Percentiles rank a stretch among this genome's conserved stretches.
These are phyloP conservation scores for Furnarius figulus DNA, from an alignment of 2,113 vertebrate genomes.

Conservation along the genomic window DNA sequence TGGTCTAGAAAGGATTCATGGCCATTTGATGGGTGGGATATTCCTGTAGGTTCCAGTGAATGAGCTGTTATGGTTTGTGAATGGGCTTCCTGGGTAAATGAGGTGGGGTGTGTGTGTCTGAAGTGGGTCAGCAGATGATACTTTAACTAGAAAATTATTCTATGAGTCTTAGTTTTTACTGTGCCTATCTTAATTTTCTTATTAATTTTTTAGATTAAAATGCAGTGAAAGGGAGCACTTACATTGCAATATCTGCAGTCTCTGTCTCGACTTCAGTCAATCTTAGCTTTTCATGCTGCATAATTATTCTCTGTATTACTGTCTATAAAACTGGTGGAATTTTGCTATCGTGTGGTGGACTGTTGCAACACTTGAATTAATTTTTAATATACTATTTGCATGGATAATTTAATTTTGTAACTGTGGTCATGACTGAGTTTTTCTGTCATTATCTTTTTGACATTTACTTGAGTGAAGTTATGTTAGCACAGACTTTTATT, in stretches of 20 bases:
- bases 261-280: neutral
- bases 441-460: neutral
- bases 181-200: neutral
- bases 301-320: neutral
- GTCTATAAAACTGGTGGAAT: neutral
- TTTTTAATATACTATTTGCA: neutral
- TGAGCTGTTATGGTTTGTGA: neutral
- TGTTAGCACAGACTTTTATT: neutral
- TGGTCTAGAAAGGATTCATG: neutral
- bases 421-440: neutral
- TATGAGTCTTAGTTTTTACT: neutral
- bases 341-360: neutral
- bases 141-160: neutral
- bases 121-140: neutral
- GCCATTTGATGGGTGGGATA: neutral
- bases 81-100: neutral
- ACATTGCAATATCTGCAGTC: neutral
- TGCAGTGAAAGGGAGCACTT: neutral
- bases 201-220: neutral
- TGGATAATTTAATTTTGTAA: neutral
- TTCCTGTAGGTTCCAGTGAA: neutral
- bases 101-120: neutral
- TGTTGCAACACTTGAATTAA: neutral
- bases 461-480: neutral
- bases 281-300: neutral